Base-by-base conservation (phyloP, 1,140 invertebrate species). In the Harpegnathos saltator region DNA sequence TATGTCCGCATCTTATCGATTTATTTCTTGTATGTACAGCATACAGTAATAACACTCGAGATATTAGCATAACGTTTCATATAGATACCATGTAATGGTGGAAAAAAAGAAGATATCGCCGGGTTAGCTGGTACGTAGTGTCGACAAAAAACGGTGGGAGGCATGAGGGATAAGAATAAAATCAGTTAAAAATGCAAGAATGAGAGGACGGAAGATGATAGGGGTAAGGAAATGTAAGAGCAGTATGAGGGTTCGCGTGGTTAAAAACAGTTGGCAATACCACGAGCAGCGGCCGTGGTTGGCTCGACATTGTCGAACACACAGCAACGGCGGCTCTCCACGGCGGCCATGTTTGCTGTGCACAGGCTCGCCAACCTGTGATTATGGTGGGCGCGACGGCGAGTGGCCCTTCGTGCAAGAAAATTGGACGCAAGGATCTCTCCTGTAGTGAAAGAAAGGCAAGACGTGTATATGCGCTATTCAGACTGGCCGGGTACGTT, bases 361-460 rank as follows among this genome's bases (percentile, higher is more conserved):
- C 54, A 81, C 61, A 84, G 82, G 75, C 73, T 81, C 82, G 89
- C 85, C 86, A 93, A 93, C 92, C 91, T 93, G 91, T 93, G 91
- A 94, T 94, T 94, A 94, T 92, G 92, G 91, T 92, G 89, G 92
- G 69, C 86, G 84, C 80, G 75, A 89, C 80, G 72, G 74, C 59
- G 52, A 82, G 86, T 66, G 87, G 78, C 86, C 83, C 89, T 89
- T 87, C 83, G 90, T 90, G 88, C 83, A 92, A 91, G 90, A 93
- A 93, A 93, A 92, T 93, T 94, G 91, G 91, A 91, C 90, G 88
- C 88, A 89, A 87, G 86, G 86, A 87, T 89, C 83, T 86, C 68
- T 71, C 74, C 52, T 69, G 80, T 78, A 82, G 78, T 83, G 88
- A 87, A 86, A 86, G 88, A 86, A 66, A 71, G 71, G 68, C 58